Percentiles rank a stretch among this genome's conserved stretches.
These are phyloP conservation scores for Magallana nippona DNA, from an alignment of 2,888 invertebrate species.

Conservation along the genomic window DNA sequence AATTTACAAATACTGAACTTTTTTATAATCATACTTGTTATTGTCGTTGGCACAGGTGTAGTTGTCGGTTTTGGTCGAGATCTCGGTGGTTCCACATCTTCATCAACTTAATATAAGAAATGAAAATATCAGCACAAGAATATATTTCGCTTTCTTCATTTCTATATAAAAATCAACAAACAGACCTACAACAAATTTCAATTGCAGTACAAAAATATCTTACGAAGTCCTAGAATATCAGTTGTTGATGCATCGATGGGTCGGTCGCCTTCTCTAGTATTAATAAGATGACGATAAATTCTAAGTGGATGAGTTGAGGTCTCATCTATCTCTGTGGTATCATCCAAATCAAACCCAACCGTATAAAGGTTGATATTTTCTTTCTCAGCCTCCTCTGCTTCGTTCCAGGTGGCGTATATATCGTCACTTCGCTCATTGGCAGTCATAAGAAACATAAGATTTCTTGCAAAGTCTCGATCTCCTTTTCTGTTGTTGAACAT, in stretches of 20 bases:
- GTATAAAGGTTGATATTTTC: slow-evolving; percentile 67
- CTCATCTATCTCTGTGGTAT: slow-evolving; percentile 63
- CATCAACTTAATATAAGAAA: too few species aligned
- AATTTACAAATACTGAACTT: too few species aligned
- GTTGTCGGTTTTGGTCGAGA: neutral
- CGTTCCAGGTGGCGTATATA: slow-evolving; percentile 49
- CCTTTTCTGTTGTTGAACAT: slow-evolving; percentile 68
- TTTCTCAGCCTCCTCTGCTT: slow-evolving; percentile 53
- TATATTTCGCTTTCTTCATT: too few species aligned
- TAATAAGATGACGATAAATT: slow-evolving; percentile 57
- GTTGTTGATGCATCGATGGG: neutral
- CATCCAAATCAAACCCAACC: slow-evolving; percentile 65
- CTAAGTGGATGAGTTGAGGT: slow-evolving; percentile 66
- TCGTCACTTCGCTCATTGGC: slow-evolving; percentile 62
- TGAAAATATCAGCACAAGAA: too few species aligned
- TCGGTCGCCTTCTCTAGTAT: neutral
- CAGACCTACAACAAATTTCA: too few species aligned
- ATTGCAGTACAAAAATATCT: too few species aligned
- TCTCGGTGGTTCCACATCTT: slow-evolving; percentile 7
- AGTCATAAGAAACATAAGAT: slow-evolving; percentile 70
- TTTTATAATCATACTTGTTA: neutral
- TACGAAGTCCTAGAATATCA: neutral
- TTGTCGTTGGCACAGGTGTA: neutral
- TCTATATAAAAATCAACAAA: too few species aligned
- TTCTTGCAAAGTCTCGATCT: slow-evolving; percentile 68